Conservation (phyloP, 2,888 invertebrate species). For the Pandemis heparana region DNA sequence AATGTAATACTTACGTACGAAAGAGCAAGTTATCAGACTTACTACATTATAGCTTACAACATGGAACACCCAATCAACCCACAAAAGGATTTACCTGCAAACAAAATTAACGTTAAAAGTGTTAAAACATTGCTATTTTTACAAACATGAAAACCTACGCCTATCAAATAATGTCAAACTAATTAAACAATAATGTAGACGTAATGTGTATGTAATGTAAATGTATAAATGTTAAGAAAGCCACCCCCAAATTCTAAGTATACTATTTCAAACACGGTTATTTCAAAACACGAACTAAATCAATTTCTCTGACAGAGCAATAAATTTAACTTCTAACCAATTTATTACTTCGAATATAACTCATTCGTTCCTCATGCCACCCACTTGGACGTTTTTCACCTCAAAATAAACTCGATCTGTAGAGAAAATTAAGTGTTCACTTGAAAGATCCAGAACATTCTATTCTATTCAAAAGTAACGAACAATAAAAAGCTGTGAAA, state of each 20-base stretch:
- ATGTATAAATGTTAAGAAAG: no score
- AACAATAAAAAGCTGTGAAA: not conserved
- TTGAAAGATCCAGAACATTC: no score
- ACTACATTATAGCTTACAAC: no score
- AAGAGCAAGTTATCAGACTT: no score
- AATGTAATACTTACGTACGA: no score
- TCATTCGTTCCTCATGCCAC: slow-evolving; percentile 15
- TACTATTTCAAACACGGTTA: slow-evolving; percentile 17
- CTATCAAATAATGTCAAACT: not conserved
- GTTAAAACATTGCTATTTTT: not conserved
- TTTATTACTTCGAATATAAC: slow-evolving; percentile 30
- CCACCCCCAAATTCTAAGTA: not conserved
- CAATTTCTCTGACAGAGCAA: slow-evolving; percentile 26
- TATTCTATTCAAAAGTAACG: not conserved
- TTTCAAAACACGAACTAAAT: slow-evolving; percentile 26
- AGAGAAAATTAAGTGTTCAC: not conserved
- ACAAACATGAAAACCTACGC: not conserved
- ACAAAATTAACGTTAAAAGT: not conserved
- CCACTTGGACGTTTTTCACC: slow-evolving; percentile 19
- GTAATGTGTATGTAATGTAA: no score
- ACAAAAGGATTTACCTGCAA: slow-evolving; percentile 32
- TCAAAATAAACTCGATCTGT: slow-evolving; percentile 16
- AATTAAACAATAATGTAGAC: not conserved
- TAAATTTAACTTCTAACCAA: slow-evolving; percentile 34
- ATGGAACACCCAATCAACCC: slow-evolving; percentile 7